These are phyloP conservation scores for Cephalopachus bancanus DNA, from an alignment of 2,797 vertebrate species.

Conservation along the genomic window DNA sequence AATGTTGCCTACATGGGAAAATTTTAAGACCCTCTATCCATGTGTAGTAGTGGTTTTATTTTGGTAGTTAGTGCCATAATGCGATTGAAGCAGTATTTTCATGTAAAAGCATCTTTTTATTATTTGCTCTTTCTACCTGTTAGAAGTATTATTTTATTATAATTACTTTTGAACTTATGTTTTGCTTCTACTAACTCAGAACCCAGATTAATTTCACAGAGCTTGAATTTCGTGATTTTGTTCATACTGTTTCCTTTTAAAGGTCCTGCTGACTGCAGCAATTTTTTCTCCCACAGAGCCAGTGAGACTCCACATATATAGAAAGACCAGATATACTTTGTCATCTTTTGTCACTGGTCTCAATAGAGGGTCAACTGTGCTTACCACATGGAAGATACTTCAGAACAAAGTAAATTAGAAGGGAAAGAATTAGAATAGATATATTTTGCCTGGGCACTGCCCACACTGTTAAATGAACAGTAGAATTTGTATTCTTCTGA, in stretches of 20 bases:
- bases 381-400: neutral
- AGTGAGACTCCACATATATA: neutral
- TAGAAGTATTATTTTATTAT: neutral
- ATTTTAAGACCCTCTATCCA: neutral
- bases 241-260: neutral
- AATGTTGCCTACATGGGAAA: neutral
- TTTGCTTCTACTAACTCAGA: neutral
- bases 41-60: neutral
- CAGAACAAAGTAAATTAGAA: neutral
- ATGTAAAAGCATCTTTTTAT: neutral
- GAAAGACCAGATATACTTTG: neutral
- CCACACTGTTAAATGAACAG: neutral
- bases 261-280: neutral
- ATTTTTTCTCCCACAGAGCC: neutral
- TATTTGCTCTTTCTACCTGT: neutral
- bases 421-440: neutral
- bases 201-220: neutral
- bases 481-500: conserved; percentile 26
- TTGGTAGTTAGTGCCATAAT: neutral
- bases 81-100: neutral
- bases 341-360: neutral
- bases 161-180: neutral
- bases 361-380: neutral
- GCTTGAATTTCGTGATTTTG: neutral
- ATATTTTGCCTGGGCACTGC: neutral